Evolutionary conservation across 64 coral and sea anemone genomes (phyloP), one percentile per base, ranked within the genome.

Genomic region (Montipora sp.): DNA sequence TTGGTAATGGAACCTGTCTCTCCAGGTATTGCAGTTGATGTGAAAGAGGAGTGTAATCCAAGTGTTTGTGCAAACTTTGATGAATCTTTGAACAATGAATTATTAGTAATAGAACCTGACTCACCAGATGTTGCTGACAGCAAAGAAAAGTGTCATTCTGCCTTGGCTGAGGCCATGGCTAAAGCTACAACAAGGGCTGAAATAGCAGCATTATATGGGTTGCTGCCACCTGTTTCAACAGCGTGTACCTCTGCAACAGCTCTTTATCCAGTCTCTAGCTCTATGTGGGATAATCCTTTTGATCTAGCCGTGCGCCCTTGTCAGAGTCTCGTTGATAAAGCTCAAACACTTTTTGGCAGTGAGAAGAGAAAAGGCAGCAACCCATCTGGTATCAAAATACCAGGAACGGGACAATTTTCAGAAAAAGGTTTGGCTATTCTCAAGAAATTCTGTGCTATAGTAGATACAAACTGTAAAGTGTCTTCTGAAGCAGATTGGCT

Each of bases 131-230:
- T 27, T 27, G 19, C 46, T 67, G 46, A 46, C 51, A 85, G 51
- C 36, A n/a, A 63, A n/a, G 60, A 13, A 23, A 18, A 85, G 24
- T 21, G 16, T 27, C 59, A 47, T 59, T 61, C 48, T 72, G 19
- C 14, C 60, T 16, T 69, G 24, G 24, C 24, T 27, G 24, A 27
- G 1, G 59, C 83, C 59, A 86, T 86, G 24, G 16, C 23, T 68
- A 69, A 86, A n/a, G 83, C 83, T n/a, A 72, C 63, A 68, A 86
- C 83, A 86, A 86, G 83, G 44, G 83, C 60, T 70, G 63, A 86
- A 86, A 27, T 86, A 71, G 83, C 83, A 43, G 83, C 83, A 70
- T 58, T 86, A 18, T 86, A 10, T 61, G 48, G 59, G 44, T 45
- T 86, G 12, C 16, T 86, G 46, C 83, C 83, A 27, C 24, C 24